A percentile compares a stretch with the other conserved stretches of the same genome.
phyloP scores from a whole-genome alignment of 2,888 invertebrate species.

The Ophion obscuratus region DNA sequence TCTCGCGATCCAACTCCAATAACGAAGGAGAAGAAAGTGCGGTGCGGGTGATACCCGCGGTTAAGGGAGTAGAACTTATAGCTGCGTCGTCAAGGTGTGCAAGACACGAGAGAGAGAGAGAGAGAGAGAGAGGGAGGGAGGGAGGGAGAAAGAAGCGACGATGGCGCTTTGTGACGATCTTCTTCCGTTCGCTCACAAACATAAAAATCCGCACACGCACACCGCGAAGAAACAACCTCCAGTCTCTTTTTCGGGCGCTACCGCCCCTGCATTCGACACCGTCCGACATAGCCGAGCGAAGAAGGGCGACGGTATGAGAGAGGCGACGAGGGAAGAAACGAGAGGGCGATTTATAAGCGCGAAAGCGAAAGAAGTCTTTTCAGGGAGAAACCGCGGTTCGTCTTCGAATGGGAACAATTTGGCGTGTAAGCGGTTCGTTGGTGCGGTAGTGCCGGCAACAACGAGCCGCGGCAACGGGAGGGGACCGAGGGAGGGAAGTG shows the following conservation, averaged over 20 bases:
- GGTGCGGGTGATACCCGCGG: conserved; percentile 3
- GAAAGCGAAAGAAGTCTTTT: conserved; percentile 76
- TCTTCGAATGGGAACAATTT: conserved; percentile 80
- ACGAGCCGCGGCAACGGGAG: background rate
- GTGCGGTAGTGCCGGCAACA: conserved; percentile 28
- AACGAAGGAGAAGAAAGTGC: conserved; percentile 54
- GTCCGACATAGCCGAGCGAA: conserved; percentile 27
- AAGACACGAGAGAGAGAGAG: conserved; percentile 14
- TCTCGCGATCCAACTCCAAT: conserved; percentile 58
- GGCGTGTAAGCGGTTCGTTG: conserved; percentile 74
- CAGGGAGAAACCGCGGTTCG: conserved; percentile 75
- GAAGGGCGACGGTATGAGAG: background rate
- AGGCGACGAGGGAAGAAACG: background rate
- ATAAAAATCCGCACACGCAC: conserved; percentile 22
- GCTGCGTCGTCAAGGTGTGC: conserved; percentile 21
- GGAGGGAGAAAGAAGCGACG: conserved; percentile 6
- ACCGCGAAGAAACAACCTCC: conserved; percentile 31
- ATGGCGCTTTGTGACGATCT: conserved; percentile 67
- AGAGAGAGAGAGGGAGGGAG: conserved; percentile 27
- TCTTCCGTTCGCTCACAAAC: conserved; percentile 50
- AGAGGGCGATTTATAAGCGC: conserved; percentile 80
- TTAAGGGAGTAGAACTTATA: conserved; percentile 18
- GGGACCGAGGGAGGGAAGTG: background rate
- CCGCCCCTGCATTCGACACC: conserved; percentile 36
- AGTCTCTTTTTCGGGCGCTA: conserved; percentile 52